phyloP scores from a whole-genome alignment of 1,140 invertebrate genomes.

The Diabrotica undecimpunctata region DNA sequence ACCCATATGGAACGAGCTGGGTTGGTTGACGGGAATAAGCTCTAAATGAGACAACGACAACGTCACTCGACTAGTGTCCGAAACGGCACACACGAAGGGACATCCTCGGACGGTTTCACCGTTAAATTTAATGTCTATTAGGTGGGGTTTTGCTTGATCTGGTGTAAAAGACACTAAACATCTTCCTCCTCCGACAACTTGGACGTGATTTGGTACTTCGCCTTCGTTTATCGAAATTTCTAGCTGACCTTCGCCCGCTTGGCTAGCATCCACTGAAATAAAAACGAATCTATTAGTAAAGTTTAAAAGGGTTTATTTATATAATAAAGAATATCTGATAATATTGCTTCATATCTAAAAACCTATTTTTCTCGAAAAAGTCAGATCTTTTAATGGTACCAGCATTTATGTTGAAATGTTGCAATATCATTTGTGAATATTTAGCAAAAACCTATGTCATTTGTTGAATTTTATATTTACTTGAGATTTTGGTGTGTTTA shows the following conservation, averaged over 20 bases:
- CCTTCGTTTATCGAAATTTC: constrained; percentile 98
- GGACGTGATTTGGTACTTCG: constrained; percentile 96
- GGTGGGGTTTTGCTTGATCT: constrained; percentile 83
- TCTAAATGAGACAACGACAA: constrained; percentile 77
- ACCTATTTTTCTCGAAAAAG: no score
- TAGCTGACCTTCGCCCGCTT: constrained; percentile 93
- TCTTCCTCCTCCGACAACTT: constrained; percentile 88
- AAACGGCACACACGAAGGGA: constrained; percentile 81
- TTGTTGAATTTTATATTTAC: no score
- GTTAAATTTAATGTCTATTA: constrained; percentile 98
- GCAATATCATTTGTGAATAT: no score
- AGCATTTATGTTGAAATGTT: no score
- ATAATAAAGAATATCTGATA: no score
- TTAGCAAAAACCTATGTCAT: no score
- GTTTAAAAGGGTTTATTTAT: no score
- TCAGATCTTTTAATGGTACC: no score
- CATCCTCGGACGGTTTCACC: constrained; percentile 90
- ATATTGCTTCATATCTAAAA: no score
- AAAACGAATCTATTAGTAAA: constrained; percentile 5
- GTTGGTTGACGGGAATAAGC: constrained; percentile 81
- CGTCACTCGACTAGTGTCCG: constrained; percentile 75
- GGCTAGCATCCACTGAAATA: constrained; percentile 85
- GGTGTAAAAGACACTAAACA: constrained; percentile 96
- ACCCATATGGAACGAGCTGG: constrained; percentile 84
- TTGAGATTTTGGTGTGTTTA: no score